A percentile compares a stretch with the other conserved stretches of the same genome.
phyloP scores from a whole-genome alignment of 2,797 vertebrate species.

The Leptodactylus fallax region DNA sequence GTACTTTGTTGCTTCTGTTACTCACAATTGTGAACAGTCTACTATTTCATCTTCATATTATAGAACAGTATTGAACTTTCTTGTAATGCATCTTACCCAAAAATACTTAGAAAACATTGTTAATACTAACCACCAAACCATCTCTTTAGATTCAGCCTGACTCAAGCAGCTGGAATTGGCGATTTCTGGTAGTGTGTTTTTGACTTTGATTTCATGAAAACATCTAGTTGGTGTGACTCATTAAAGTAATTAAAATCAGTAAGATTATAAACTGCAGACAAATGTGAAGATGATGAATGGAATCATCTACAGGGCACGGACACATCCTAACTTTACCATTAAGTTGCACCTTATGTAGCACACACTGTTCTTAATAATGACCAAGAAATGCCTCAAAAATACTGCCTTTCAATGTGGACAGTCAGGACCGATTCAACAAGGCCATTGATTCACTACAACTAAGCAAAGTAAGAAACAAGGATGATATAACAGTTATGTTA shows the following conservation, averaged over 20 bases:
- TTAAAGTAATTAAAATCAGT: conserved; percentile 31
- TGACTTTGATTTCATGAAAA: too few relatives aligned
- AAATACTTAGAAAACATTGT: too few relatives aligned
- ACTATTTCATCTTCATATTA: too few relatives aligned
- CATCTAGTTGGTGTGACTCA: too few relatives aligned
- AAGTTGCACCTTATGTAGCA: conserved; percentile 29
- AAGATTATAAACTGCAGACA: conserved; percentile 35
- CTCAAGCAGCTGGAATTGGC: too few relatives aligned
- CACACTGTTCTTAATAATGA: neutral
- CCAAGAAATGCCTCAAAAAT: neutral
- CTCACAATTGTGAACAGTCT: too few relatives aligned
- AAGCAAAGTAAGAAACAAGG: neutral
- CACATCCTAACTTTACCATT: conserved; percentile 13
- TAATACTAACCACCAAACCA: too few relatives aligned
- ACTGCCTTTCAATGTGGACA: neutral
- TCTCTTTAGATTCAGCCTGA: too few relatives aligned
- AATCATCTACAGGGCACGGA: neutral
- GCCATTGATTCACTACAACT: neutral
- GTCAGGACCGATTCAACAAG: neutral
- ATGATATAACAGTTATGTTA: neutral
- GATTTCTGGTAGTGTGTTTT: too few relatives aligned
- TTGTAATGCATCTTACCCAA: too few relatives aligned
- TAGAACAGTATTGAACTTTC: too few relatives aligned
- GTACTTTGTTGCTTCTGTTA: too few relatives aligned
- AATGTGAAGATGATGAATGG: conserved; percentile 40